These are phyloP conservation scores for Cebidichthys violaceus DNA, from an alignment of 2,113 vertebrate species.

Conservation along the genomic window DNA sequence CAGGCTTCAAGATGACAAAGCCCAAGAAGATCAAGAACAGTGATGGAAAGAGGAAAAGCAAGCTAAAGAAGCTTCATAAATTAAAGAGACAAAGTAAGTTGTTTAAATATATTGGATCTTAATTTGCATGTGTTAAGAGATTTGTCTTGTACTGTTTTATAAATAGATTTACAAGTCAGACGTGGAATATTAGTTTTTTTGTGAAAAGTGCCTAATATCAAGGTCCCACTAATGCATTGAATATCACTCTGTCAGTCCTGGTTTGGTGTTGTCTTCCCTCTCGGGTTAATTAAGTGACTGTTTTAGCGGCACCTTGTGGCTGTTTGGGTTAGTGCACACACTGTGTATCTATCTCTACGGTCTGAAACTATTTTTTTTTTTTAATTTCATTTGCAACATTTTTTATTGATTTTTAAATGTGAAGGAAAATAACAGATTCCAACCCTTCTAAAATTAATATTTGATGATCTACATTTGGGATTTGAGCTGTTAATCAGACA, in stretches of 20 bases:
- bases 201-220: neutral
- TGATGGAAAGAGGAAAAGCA: slow-evolving; percentile 85
- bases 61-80: slow-evolving; percentile 84
- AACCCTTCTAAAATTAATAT: neutral
- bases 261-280: neutral
- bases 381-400: neutral
- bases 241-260: neutral
- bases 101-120: neutral
- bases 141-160: neutral
- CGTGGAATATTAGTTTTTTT: no score
- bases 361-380: no score
- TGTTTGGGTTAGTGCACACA: neutral
- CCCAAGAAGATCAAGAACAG: slow-evolving; percentile 85
- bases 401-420: neutral
- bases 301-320: slow-evolving; percentile 49
- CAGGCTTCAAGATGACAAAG: slow-evolving; percentile 87
- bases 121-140: neutral
- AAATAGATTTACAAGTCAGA: neutral
- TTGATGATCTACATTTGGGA: neutral
- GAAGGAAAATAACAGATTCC: neutral
- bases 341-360: no score
- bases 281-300: neutral
- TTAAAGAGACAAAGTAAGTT: slow-evolving; percentile 86
- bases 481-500: neutral
- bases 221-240: neutral